These are phyloP conservation scores for Sphaerodactylus townsendi DNA, from an alignment of 2,113 vertebrate species.

Conservation along the genomic window DNA sequence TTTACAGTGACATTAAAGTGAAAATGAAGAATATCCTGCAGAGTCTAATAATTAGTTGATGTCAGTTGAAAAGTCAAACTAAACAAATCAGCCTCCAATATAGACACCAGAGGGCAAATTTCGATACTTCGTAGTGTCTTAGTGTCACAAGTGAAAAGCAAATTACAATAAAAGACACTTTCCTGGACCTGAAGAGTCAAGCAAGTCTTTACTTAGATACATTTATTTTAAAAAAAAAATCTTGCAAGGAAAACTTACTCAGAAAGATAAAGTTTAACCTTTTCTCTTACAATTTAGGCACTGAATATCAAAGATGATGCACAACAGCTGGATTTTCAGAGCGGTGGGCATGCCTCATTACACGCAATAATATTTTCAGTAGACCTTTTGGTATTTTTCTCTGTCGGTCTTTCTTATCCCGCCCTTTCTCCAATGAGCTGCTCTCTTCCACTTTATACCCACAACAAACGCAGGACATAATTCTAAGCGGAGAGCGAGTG, in stretches of 20 bases:
- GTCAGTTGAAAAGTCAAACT: slow-evolving; percentile 70
- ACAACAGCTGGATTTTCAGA: not conserved
- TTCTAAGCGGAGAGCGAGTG: too few relatives aligned
- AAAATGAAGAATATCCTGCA: slow-evolving; percentile 72
- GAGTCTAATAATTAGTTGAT: slow-evolving; percentile 71
- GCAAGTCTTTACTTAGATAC: not conserved
- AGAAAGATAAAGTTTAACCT: not conserved
- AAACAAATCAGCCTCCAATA: slow-evolving; percentile 61
- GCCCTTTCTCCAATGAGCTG: too few relatives aligned
- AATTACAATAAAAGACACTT: slow-evolving; percentile 24
- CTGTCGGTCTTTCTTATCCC: too few relatives aligned
- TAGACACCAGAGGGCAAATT: slow-evolving; percentile 38
- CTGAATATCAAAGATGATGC: not conserved
- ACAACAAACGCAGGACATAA: too few relatives aligned
- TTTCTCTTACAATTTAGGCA: not conserved
- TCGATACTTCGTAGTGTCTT: slow-evolving; percentile 34
- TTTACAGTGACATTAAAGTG: slow-evolving; percentile 74
- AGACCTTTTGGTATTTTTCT: not conserved
- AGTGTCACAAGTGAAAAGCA: slow-evolving; percentile 18
- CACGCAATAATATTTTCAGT: not conserved
- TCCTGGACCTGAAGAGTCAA: slow-evolving; percentile 24
- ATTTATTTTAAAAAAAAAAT: not conserved
- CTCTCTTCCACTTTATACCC: too few relatives aligned
- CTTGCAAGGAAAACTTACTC: not conserved
- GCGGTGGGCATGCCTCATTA: not conserved